These are phyloP conservation scores for Ametastegia equiseti DNA, from an alignment of 2,888 invertebrate species.

Conservation along the genomic window DNA sequence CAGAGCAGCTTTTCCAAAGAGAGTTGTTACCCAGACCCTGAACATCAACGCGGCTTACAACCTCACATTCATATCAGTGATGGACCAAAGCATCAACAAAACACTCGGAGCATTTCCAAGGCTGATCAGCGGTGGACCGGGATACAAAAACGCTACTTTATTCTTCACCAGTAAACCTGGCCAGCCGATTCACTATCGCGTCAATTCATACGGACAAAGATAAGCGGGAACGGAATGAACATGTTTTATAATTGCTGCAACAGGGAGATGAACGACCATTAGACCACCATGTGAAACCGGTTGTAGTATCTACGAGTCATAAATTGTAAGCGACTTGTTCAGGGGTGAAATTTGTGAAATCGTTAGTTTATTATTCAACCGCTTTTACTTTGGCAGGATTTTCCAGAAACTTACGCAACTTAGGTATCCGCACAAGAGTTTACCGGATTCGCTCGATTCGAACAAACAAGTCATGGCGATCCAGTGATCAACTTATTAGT, in stretches of 20 bases:
- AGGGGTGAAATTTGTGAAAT: too few relatives aligned
- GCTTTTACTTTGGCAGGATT: too few relatives aligned
- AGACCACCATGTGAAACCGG: background rate
- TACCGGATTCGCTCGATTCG: too few relatives aligned
- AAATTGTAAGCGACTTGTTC: too few relatives aligned
- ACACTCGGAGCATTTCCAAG: background rate
- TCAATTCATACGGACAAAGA: background rate
- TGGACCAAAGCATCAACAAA: background rate
- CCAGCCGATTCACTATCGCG: constrained; percentile 12
- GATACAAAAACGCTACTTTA: background rate
- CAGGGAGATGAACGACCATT: background rate
- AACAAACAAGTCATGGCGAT: too few relatives aligned
- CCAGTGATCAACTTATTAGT: too few relatives aligned
- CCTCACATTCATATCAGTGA: constrained; percentile 1
- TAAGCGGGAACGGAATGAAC: background rate
- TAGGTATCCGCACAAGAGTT: too few relatives aligned
- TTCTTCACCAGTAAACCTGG: constrained; percentile 10
- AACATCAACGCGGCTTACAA: background rate
- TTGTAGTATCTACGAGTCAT: background rate
- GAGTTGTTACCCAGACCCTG: background rate
- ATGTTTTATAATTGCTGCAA: background rate
- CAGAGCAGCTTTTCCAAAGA: background rate
- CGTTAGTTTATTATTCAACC: too few relatives aligned
- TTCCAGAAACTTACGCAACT: too few relatives aligned
- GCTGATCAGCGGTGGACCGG: constrained; percentile 22